Conservation (phyloP, 1,140 invertebrate genomes). For the Platorchestia sp. region DNA sequence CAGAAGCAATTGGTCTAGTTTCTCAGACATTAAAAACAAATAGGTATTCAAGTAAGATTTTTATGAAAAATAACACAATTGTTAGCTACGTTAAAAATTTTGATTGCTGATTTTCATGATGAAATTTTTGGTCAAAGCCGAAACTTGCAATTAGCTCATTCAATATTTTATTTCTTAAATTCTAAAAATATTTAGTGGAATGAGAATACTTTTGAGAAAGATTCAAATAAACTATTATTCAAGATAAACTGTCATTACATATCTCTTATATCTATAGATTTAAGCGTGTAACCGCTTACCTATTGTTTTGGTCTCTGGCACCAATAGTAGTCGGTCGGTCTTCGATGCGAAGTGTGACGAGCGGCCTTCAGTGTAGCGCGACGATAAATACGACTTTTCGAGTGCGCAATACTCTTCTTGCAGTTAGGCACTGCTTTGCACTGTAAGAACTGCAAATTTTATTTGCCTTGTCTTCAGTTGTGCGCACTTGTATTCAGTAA, state of each 20-base stretch:
- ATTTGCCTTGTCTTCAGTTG: background rate
- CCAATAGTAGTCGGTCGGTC: background rate
- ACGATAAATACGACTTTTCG: background rate
- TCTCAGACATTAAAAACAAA: background rate
- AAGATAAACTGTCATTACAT: background rate
- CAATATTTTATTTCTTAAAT: background rate
- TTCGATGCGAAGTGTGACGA: background rate
- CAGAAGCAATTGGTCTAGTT: background rate
- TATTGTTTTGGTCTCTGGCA: background rate
- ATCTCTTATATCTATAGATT: background rate
- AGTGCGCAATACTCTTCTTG: background rate
- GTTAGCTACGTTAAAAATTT: background rate
- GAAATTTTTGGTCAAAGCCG: background rate
- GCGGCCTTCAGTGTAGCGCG: background rate
- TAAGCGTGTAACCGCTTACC: background rate
- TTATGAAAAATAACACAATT: background rate
- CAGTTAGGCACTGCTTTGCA: background rate
- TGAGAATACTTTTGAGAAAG: background rate
- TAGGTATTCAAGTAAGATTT: background rate
- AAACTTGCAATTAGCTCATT: background rate
- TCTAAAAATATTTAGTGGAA: background rate
- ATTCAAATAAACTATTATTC: background rate
- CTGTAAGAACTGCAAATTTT: background rate
- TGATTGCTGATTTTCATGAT: background rate
- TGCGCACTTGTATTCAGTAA: background rate